Evolutionary conservation across 2,888 invertebrate species (phyloP).

Genomic region (Onthophagus sagittarius): DNA sequence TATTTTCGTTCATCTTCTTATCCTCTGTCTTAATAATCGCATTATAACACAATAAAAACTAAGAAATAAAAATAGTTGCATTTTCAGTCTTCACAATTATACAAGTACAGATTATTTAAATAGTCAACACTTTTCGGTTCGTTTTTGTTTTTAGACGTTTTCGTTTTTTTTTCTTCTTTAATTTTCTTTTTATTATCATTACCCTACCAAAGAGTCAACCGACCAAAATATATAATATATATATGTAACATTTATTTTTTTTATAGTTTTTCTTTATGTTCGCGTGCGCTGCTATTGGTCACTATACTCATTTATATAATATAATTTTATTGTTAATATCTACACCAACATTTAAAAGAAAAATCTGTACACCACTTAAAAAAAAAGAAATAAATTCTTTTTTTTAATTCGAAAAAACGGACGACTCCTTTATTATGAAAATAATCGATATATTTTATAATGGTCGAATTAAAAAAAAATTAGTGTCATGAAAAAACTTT

Average conservation of each 20-base stretch:
- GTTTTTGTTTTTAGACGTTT: too few relatives aligned
- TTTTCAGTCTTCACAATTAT: conserved; percentile 49
- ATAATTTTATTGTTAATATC: conserved; percentile 29
- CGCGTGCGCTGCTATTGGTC: conserved; percentile 34
- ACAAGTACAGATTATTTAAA: conserved; percentile 40
- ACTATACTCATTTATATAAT: conserved; percentile 31
- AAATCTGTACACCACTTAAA: conserved; percentile 42
- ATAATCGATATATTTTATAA: conserved; percentile 36
- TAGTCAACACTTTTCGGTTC: conserved; percentile 16
- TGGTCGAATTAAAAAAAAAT: conserved; percentile 19
- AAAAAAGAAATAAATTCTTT: too few relatives aligned
- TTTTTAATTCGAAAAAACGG: conserved; percentile 35
- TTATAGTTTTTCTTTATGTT: conserved; percentile 1
- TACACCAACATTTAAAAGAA: conserved; percentile 40
- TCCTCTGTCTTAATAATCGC: background rate
- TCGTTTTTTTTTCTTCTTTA: too few relatives aligned
- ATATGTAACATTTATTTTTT: conserved; percentile 38
- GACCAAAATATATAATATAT: conserved; percentile 48
- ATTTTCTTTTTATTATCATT: background rate
- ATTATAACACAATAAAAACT: conserved; percentile 48
- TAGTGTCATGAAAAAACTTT: background rate
- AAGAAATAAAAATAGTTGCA: conserved; percentile 22
- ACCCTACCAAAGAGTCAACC: conserved; percentile 44
- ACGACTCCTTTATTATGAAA: conserved; percentile 22
- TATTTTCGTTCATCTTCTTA: background rate